Evolutionary conservation across 2,113 vertebrate genomes (phyloP), one percentile per base, ranked within the genome.

Genomic region (Ammodramus savannarum): DNA sequence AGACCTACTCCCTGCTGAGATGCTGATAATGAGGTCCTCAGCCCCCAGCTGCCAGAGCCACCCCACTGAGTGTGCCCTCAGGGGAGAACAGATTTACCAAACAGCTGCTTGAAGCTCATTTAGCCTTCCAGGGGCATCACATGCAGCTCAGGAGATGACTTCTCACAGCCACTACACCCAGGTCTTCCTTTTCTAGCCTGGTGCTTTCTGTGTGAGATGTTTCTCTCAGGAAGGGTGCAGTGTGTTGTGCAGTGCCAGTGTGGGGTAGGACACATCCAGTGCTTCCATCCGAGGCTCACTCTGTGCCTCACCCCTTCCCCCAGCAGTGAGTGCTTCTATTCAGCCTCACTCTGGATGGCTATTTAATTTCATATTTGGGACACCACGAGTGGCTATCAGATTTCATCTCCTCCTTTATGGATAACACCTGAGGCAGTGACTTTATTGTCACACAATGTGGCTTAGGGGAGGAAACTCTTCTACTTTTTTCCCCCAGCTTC

Each of bases 201-300:
- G 14, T 8, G 41, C 31, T 57, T 39, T 61, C 32, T 44, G 27
- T 21, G 39, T 5, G 43, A 9, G 6, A 2, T 0, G 0, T 6
- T 69, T 29, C 72, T 86, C n/a, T 3, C 32, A 21, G 36, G 29
- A 9, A 1, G 23, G 3, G 19, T 1, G 17, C 38, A 38, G 38
- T 9, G 16, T 15, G 22, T 27, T 58, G 39, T 39, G 39, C 43
- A 16, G 44, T 7, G 46, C 34, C 43, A 41, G 1, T 0, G 1
- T 34, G 26, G n/a, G 57, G 2, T 4, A 5, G 16, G 25, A 66
- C 3, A 43, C 34, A 13, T n/a, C 3, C 0, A 0, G 27, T 31
- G 65, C n/a, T 58, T 57, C 36, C 54, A 29, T 58, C 48, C 17
- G 9, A n/a, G 39, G 25, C 4, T n/a, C 16, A 0, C 0, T 26